Conservation (phyloP, 2,888 invertebrate genomes). For the Teleiodes luculella region DNA sequence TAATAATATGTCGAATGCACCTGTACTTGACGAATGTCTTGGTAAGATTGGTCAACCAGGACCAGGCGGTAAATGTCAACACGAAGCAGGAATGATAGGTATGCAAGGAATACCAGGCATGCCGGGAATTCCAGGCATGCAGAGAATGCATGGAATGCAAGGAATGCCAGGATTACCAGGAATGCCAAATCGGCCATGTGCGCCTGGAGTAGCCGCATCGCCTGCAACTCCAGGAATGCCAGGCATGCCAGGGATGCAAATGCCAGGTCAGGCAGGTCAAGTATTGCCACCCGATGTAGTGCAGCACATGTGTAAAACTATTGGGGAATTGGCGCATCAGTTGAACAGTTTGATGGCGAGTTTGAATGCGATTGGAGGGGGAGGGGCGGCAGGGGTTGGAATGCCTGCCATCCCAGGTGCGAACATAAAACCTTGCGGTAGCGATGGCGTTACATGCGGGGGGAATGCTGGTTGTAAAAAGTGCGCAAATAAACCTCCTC, state of each 20-base stretch:
- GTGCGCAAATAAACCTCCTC: not conserved
- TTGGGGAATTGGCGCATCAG: constrained; percentile 37
- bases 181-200: too few species aligned
- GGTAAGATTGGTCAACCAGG: too few species aligned
- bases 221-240: not conserved
- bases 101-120: too few species aligned
- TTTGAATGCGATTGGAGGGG: too few species aligned
- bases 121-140: not conserved
- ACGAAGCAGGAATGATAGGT: too few species aligned
- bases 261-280: not conserved
- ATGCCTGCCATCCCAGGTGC: not conserved
- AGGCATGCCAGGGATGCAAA: not conserved
- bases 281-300: constrained; percentile 18
- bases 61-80: too few species aligned
- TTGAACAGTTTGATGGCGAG: constrained; percentile 35
- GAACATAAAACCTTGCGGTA: not conserved
- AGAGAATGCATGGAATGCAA: not conserved
- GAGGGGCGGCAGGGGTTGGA: too few species aligned
- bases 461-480: not conserved
- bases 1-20: not conserved
- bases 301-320: constrained; percentile 39
- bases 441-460: not conserved
- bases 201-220: not conserved
- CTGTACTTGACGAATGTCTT: too few species aligned
- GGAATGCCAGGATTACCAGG: too few species aligned